These are phyloP conservation scores for Pristionchus entomophagus DNA, from an alignment of 2,888 invertebrate genomes.

Conservation along the genomic window DNA sequence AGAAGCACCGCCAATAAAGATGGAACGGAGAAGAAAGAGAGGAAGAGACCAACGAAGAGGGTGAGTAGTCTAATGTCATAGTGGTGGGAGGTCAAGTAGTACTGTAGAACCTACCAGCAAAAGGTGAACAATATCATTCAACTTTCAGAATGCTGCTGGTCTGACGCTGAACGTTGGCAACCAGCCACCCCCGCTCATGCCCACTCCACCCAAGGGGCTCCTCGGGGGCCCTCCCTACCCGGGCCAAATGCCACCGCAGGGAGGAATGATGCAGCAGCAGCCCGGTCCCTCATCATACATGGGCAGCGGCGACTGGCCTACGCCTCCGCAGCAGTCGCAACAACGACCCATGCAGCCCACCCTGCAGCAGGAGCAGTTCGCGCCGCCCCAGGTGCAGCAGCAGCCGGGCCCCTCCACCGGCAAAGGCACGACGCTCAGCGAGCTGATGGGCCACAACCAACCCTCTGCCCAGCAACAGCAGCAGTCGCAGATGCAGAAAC, in stretches of 20 bases:
- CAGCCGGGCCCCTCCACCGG: neutral
- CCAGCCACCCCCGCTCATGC: neutral
- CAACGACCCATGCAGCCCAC: neutral
- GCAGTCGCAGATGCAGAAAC: neutral
- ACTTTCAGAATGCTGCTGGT: conserved; percentile 9
- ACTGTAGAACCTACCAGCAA: no score
- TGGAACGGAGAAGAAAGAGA: conserved; percentile 24
- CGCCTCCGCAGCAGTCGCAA: neutral
- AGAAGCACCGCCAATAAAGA: neutral
- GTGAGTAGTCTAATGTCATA: neutral
- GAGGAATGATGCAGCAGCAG: neutral
- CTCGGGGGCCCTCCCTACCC: neutral
- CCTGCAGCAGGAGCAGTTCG: neutral
- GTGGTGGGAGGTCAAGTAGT: neutral
- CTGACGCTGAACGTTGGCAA: neutral
- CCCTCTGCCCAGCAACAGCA: neutral
- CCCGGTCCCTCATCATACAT: neutral
- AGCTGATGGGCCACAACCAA: conserved; percentile 12
- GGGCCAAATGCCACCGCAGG: neutral
- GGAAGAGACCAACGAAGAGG: conserved; percentile 15
- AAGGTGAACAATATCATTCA: neutral
- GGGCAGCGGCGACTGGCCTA: neutral
- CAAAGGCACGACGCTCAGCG: neutral
- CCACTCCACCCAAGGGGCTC: neutral
- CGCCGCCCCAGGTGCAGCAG: neutral